Evolutionary conservation across 2,113 vertebrate genomes (phyloP).

Genomic region (Corythaeola cristata): DNA sequence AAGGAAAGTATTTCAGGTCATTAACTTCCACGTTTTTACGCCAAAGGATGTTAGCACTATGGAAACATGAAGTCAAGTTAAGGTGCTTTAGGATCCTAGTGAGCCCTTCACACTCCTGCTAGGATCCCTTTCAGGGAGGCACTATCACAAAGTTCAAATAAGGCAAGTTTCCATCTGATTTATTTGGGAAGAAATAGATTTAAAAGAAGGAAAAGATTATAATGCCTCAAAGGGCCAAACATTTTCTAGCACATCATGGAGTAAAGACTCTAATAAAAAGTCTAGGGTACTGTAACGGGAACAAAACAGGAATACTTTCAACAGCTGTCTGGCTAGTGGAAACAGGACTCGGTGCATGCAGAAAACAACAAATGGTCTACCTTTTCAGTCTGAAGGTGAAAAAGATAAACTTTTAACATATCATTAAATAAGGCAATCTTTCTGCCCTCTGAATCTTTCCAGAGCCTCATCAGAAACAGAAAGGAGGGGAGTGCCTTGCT

Average conservation of each 20-base stretch:
- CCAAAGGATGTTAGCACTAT: neutral
- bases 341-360: neutral
- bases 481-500: slow-evolving; percentile 12
- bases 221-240: neutral
- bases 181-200: neutral
- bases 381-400: neutral
- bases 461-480: neutral
- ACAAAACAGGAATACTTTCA: neutral
- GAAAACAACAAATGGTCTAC: neutral
- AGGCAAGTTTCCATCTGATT: neutral
- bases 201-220: neutral
- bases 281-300: neutral
- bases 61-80: neutral
- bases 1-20: neutral
- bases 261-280: neutral
- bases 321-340: neutral
- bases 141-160: neutral
- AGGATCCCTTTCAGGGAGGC: neutral
- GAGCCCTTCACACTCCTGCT: neutral
- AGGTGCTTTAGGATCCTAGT: neutral
- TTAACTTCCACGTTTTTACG: neutral
- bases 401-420: neutral
- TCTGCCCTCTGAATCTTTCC: neutral
- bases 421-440: neutral
- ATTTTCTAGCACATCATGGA: neutral